A percentile compares a stretch with the other conserved stretches of the same genome.
Evolutionary conservation across 2,113 vertebrate genomes (phyloP).

Genomic region (Macaca mulatta): DNA sequence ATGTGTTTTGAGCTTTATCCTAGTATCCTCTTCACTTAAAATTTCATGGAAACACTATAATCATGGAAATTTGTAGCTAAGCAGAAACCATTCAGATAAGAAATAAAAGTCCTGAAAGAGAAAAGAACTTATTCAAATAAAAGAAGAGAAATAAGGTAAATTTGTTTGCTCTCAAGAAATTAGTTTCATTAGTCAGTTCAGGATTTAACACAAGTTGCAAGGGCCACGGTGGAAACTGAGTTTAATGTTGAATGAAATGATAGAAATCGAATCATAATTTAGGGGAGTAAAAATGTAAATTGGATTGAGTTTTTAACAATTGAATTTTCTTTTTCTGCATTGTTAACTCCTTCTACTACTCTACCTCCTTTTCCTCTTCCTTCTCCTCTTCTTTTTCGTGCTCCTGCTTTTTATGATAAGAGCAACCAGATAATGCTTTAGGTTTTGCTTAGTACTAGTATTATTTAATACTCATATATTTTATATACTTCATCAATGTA

Average conservation of each 20-base stretch:
- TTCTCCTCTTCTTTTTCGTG: background rate
- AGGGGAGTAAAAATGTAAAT: background rate
- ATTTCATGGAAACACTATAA: background rate
- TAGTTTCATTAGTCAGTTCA: background rate
- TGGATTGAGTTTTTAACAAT: no score
- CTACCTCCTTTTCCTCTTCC: background rate
- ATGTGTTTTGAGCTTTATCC: background rate
- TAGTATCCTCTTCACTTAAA: background rate
- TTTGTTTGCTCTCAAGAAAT: background rate
- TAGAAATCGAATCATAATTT: background rate
- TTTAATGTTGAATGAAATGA: background rate
- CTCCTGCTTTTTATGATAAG: background rate
- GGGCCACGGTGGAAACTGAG: background rate
- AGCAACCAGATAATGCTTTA: background rate
- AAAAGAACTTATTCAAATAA: background rate
- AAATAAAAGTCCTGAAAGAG: background rate
- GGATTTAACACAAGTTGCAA: background rate
- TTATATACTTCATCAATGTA: background rate
- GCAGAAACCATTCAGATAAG: background rate
- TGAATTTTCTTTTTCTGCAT: background rate
- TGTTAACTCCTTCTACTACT: background rate
- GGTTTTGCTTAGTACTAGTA: background rate
- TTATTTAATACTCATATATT: background rate
- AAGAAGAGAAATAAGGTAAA: background rate
- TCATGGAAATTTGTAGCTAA: background rate